Evolutionary conservation across 2,888 invertebrate species (phyloP), one percentile per base, ranked within the genome.

Genomic region (Polymixis flavicincta): DNA sequence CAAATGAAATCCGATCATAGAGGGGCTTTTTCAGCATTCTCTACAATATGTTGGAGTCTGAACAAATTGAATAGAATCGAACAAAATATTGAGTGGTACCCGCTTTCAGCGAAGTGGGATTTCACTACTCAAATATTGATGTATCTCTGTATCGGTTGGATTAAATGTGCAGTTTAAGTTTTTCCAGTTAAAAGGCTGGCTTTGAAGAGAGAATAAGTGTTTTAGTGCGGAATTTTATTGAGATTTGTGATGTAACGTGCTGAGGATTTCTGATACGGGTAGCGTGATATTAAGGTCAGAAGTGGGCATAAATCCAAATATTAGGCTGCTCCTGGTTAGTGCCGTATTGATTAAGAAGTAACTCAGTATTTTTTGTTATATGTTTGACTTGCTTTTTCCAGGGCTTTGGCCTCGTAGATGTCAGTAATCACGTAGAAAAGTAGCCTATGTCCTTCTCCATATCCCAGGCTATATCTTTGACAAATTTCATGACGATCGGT

Each of bases 11-110:
- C 64, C 28, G 50, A 74, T 72, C 61, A 74, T 48, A 55, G n/a
- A 66, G 28, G 50, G 42, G 52, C 75, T 71, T 85, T 86, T 78
- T 63, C 71, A 75, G 37, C 63, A 19, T 61, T 64, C 54, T 14
- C 70, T 52, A 75, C 74, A 75, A 66, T 74, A 68, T 87, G 75
- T 82, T 88, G 83, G 80, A 89, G 87, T 91, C 89, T 88, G 86
- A 86, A 88, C 88, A 88, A 91, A 91, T 90, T 89, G 86, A 90
- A 92, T 90, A 82, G 89, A 88, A 89, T 83, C 72, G 86, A 82
- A 86, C 86, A 87, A 88, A 90, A 89, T 89, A 91, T 90, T 85
- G 88, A 91, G 90, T 87, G 86, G 86, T 84, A 71, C 83, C 83
- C 84, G 78, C 87, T 87, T 86, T 85, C 76, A 80, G 79, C 79